Conservation (phyloP, 1,140 invertebrate species). For the Plodia interpunctella region DNA sequence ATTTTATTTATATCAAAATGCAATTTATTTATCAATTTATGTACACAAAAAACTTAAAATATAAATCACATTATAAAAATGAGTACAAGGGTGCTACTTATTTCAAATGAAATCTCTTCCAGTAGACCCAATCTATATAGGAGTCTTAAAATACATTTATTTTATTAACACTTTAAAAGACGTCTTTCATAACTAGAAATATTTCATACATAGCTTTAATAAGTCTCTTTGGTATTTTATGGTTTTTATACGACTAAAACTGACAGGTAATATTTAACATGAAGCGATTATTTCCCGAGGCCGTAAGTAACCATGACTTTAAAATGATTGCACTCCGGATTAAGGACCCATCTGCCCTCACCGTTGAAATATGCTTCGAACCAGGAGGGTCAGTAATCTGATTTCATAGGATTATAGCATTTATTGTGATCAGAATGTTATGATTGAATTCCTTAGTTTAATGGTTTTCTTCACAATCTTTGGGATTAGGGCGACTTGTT, state of each 20-base stretch:
- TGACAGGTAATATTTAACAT: not conserved
- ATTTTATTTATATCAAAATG: not conserved
- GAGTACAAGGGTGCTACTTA: no score
- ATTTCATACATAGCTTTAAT: not conserved
- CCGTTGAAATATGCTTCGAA: not conserved
- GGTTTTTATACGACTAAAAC: not conserved
- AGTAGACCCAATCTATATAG: no score
- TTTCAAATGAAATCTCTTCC: no score
- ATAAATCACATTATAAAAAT: no score
- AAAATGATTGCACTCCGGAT: not conserved
- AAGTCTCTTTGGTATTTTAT: not conserved
- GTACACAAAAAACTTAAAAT: no score
- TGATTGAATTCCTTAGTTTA: not conserved
- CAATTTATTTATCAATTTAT: no score
- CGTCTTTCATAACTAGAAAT: no score
- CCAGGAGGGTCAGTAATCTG: constrained; percentile 1
- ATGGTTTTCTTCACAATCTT: no score
- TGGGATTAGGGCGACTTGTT: no score
- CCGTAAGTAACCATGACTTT: not conserved
- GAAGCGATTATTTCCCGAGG: not conserved
- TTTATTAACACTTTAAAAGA: no score
- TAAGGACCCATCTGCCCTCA: not conserved
- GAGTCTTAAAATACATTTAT: no score
- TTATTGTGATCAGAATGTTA: constrained; percentile 1
- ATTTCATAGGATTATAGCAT: not conserved